Base-by-base conservation (phyloP, 2,797 vertebrate species). In the Brachyalestes nurse region DNA sequence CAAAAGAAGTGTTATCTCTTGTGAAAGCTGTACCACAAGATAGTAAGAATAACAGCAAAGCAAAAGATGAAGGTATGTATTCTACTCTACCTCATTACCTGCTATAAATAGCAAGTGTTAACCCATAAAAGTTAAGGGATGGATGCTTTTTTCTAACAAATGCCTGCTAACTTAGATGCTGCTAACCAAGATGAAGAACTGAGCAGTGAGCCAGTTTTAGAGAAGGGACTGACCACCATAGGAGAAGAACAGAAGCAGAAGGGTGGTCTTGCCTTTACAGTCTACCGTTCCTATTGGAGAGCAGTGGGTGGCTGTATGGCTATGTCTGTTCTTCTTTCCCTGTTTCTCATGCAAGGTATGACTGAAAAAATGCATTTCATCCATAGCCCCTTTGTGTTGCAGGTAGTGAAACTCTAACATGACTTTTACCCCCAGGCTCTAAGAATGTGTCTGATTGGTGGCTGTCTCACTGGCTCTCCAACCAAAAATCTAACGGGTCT, bases 391-490 rank as follows among this genome's bases (percentile, higher is more conserved):
- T 5, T 3, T 47, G 5, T 23, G 40, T 9, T n/a, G 2, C 47
- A 28, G 23, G 34, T 28, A 13, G 5, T 64, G 17, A 64, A 6
- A 38, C 23, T 60, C 19, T 4, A n/a, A 58, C 25, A 28, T 72
- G 9, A 17, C 23, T 10, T 80, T 40, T 51, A 34, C n/a, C 2
- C 2, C 49, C 89, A 98, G 97, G 92, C 49, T 96, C 96, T 23
- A 96, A 95, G 91, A 99, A 99, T 8, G 78, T 94, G 0, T 97
- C 97, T 0, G 98, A 99, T 86, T 99, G 97, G 98, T 99, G 98
- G 97, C 90, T 99, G 12, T 97, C 97, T 21, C 89, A 97, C 86
- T 99, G 98, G 98, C 95, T 98, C 86, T 95, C 97, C 4, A 90
- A 92, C 81, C 91, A 97, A 78, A 94, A 94, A 12, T 88, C 82